Evolutionary conservation across 2,113 vertebrate species (phyloP).

Genomic region (Lamprologus ornatipinnis): DNA sequence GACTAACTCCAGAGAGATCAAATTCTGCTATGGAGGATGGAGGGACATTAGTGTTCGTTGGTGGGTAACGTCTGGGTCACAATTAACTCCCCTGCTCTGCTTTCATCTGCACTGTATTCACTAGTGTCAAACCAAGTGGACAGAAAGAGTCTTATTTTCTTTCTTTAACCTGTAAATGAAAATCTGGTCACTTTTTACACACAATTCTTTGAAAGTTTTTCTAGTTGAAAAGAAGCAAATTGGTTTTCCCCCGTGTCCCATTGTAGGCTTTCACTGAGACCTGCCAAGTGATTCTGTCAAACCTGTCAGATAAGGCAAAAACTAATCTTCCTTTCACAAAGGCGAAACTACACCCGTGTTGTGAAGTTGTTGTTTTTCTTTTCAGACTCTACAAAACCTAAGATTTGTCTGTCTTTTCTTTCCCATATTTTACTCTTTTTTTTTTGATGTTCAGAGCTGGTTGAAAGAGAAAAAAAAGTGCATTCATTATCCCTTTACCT

Average conservation of each 20-base stretch:
- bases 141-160: background rate
- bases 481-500: background rate
- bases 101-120: background rate
- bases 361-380: background rate
- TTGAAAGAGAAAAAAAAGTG: background rate
- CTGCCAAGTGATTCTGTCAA: background rate
- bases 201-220: background rate
- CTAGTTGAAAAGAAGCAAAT: background rate
- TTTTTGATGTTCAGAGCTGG: background rate
- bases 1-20: background rate
- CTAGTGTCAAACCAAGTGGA: background rate
- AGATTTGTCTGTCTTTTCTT: accelerated
- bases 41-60: background rate
- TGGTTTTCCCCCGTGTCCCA: background rate
- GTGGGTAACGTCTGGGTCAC: background rate
- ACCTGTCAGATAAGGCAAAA: background rate
- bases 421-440: background rate
- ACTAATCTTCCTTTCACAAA: background rate
- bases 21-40: background rate
- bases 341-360: background rate
- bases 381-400: background rate
- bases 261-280: background rate
- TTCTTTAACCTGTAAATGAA: background rate
- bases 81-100: background rate
- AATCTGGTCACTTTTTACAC: background rate